phyloP scores from a whole-genome alignment of 23 tunicate genomes.

The Halocynthia roretzi region DNA sequence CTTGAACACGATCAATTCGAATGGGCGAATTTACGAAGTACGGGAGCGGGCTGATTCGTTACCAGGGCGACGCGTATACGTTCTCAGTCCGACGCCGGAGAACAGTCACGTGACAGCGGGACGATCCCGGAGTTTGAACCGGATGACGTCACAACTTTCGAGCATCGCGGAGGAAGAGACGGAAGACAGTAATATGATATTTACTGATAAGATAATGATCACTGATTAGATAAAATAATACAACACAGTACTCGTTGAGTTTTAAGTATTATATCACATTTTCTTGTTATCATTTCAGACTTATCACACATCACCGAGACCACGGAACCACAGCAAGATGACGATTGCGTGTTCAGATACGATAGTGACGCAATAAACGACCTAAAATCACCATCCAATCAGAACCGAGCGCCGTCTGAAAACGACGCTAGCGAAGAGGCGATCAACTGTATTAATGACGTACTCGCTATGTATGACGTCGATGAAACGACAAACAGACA shows the following conservation, averaged over 20 bases:
- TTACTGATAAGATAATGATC: too few species aligned
- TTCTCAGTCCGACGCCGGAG: slow-evolving; percentile 12
- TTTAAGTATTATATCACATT: too few species aligned
- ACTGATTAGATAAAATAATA: too few species aligned
- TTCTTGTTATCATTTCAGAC: not conserved
- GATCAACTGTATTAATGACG: slow-evolving; percentile 24
- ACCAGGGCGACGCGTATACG: slow-evolving; percentile 26
- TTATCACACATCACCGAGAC: slow-evolving; percentile 17
- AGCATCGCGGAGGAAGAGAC: slow-evolving; percentile 17
- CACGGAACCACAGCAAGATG: slow-evolving; percentile 14
- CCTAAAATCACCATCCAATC: not conserved
- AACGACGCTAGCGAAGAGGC: slow-evolving; percentile 8
- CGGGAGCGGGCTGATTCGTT: slow-evolving; percentile 19
- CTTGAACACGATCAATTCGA: slow-evolving; percentile 11
- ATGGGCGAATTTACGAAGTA: slow-evolving; percentile 16
- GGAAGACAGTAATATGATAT: slow-evolving; percentile 12
- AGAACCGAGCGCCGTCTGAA: slow-evolving; percentile 1
- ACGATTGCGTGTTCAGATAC: slow-evolving; percentile 16
- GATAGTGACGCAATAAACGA: slow-evolving; percentile 28
- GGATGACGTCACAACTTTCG: slow-evolving; percentile 18
- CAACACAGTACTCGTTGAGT: too few species aligned
- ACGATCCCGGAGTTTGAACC: slow-evolving; percentile 13
- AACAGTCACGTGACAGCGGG: not conserved
- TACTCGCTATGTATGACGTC: slow-evolving; percentile 23
- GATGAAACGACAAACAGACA: slow-evolving; percentile 9